Conservation (phyloP, 2,113 vertebrate species). For the Peromyscus maniculatus region DNA sequence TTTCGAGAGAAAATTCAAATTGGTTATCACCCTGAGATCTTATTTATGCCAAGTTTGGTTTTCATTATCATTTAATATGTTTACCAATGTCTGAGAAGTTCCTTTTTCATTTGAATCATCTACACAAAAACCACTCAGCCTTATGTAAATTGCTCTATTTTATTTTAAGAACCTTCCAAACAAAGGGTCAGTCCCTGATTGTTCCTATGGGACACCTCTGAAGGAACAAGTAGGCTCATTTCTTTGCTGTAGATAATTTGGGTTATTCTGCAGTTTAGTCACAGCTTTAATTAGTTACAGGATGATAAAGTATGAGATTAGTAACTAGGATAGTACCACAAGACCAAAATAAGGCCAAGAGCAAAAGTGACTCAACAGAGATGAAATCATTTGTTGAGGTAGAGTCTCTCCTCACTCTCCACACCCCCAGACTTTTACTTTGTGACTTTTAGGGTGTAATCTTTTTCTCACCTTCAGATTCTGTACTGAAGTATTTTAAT, state of each 20-base stretch:
- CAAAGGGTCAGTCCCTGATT: neutral
- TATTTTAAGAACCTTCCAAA: neutral
- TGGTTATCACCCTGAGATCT: neutral
- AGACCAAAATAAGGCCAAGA: neutral
- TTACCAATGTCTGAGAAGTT: neutral
- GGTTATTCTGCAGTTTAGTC: neutral
- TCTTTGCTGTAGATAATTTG: neutral
- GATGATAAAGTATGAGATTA: conserved; percentile 16
- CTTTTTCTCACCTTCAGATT: neutral
- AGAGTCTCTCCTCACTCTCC: neutral
- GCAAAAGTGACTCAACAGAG: neutral
- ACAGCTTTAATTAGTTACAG: conserved; percentile 52
- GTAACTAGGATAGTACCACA: neutral
- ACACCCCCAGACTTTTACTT: neutral
- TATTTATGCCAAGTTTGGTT: conserved; percentile 8
- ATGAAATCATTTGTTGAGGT: neutral
- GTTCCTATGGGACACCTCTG: neutral
- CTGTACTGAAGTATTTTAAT: neutral
- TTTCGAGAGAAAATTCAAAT: neutral
- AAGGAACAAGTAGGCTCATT: neutral
- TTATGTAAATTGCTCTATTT: neutral
- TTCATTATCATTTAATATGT: neutral
- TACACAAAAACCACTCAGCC: neutral
- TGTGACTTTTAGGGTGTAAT: neutral
- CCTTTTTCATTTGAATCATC: neutral